Conservation (phyloP, 2,888 invertebrate genomes). For the Trissolcus japonicus region DNA sequence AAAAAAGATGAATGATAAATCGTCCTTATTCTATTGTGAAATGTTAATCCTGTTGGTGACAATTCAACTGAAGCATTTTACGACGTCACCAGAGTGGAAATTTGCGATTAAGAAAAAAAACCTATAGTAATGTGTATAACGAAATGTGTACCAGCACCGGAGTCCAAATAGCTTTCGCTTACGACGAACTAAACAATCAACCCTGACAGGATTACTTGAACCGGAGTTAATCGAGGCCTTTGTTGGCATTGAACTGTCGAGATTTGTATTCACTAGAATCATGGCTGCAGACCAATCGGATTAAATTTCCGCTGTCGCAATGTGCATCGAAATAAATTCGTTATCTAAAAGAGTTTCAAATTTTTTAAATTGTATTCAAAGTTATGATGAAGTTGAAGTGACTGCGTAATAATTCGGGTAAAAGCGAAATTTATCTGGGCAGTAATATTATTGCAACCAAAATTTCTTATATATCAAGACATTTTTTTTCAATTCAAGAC, state of each 20-base stretch:
- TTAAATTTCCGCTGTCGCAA: slow-evolving; percentile 55
- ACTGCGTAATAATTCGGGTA: slow-evolving; percentile 21
- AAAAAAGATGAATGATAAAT: neutral
- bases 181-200: slow-evolving; percentile 44
- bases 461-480: neutral
- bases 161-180: slow-evolving; percentile 38
- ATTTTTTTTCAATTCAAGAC: too few relatives aligned
- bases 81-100: neutral
- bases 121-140: slow-evolving; percentile 9
- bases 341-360: slow-evolving; percentile 44
- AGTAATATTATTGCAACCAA: neutral
- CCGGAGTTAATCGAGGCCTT: slow-evolving; percentile 51
- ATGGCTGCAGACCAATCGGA: slow-evolving; percentile 53
- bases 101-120: neutral
- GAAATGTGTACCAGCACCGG: slow-evolving; percentile 16
- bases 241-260: slow-evolving; percentile 54
- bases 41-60: slow-evolving; percentile 1
- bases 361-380: slow-evolving; percentile 50
- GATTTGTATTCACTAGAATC: slow-evolving; percentile 54
- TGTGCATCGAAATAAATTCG: slow-evolving; percentile 46
- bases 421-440: slow-evolving; percentile 2
- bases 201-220: slow-evolving; percentile 39
- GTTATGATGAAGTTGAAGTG: slow-evolving; percentile 45
- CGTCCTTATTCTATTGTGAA: neutral
- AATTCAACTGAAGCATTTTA: too few relatives aligned